Evolutionary conservation across 2,888 invertebrate species (phyloP).

Genomic region (Sipha maydis): DNA sequence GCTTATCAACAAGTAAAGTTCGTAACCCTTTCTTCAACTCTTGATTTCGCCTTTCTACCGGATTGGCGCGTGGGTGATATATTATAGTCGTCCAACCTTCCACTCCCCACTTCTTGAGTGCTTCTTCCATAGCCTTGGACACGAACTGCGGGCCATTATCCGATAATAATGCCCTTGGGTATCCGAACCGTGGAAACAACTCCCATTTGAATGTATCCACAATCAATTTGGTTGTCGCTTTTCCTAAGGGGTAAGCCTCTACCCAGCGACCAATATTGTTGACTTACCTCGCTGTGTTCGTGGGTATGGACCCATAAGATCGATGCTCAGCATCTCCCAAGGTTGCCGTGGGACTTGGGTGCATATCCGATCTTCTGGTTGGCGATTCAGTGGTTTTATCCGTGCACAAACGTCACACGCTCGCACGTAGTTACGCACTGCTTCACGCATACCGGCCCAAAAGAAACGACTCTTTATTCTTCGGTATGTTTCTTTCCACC

Average conservation of each 20-base stretch:
- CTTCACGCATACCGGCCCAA: not conserved
- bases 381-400: not conserved
- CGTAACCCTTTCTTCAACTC: conserved; percentile 11
- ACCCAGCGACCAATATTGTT: conserved; percentile 3
- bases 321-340: not conserved
- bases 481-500: not conserved
- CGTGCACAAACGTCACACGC: not conserved
- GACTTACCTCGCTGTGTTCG: not conserved
- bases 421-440: not conserved
- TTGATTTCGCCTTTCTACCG: conserved; percentile 1
- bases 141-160: conserved; percentile 23
- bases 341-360: not conserved
- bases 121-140: not conserved
- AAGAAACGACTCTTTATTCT: not conserved
- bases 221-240: conserved; percentile 3
- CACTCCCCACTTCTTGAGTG: not conserved
- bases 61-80: conserved; percentile 13
- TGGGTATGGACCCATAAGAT: not conserved
- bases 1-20: not conserved
- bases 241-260: conserved; percentile 16
- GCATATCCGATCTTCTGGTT: not conserved
- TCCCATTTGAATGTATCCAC: conserved; percentile 1
- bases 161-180: conserved; percentile 3
- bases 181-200: conserved; percentile 26
- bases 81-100: not conserved